These are phyloP conservation scores for Fukomys damarensis DNA, from an alignment of 2,113 vertebrate genomes.

Conservation along the genomic window DNA sequence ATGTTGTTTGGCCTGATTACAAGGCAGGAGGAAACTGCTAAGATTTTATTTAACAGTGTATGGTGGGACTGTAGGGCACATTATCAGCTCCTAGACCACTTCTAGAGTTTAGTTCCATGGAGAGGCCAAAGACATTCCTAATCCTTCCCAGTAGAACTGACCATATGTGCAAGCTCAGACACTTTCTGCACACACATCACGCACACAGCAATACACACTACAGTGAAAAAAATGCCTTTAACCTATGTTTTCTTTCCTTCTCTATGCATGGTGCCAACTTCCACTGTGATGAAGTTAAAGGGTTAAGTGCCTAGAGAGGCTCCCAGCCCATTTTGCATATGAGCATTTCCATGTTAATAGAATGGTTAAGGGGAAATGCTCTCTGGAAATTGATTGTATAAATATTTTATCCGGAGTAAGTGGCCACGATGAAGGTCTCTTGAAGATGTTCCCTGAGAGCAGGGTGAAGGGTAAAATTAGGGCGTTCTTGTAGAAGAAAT, in stretches of 20 bases:
- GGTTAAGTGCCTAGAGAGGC: slow-evolving; percentile 82
- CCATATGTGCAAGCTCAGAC: accelerated
- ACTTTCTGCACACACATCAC: neutral
- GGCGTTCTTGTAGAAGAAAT: slow-evolving; percentile 88
- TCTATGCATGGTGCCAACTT: neutral
- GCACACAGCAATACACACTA: accelerated
- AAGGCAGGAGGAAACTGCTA: neutral
- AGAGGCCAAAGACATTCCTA: neutral
- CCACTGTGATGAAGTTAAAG: slow-evolving; percentile 67
- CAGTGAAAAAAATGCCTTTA: too few species aligned
- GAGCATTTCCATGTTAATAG: slow-evolving; percentile 91
- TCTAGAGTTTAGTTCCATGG: neutral
- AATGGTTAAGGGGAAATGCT: slow-evolving; percentile 85
- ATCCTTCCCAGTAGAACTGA: neutral
- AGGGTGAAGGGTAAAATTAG: slow-evolving; percentile 85
- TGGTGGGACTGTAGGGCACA: neutral
- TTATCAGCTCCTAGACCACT: neutral
- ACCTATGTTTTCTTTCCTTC: neutral
- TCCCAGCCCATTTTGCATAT: slow-evolving; percentile 82
- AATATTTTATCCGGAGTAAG: slow-evolving; percentile 91
- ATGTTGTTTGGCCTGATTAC: neutral
- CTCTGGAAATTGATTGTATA: slow-evolving; percentile 90
- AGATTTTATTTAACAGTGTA: neutral
- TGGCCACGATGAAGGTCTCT: slow-evolving; percentile 83
- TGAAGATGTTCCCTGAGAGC: slow-evolving; percentile 83